Conservation (phyloP, 30 jellyfish, hydroid and myxozoan genomes). For the Hydractinia symbiolongicarpus region DNA sequence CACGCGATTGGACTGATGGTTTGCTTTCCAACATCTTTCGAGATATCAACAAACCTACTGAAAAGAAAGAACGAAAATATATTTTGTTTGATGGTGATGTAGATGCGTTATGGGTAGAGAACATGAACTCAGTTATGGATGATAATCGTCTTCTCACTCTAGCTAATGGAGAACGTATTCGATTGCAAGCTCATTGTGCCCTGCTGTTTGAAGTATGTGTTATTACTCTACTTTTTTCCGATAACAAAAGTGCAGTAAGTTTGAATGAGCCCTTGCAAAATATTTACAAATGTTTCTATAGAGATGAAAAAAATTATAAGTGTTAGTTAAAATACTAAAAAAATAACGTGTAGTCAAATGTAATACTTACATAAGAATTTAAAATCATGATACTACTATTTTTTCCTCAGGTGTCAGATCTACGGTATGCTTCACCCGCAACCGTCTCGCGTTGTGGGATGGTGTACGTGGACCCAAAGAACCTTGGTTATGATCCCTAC, state of each 20-base stretch:
- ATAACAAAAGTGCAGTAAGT: not conserved
- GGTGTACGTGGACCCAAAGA: constrained; percentile 99
- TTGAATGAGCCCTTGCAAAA: too few species aligned
- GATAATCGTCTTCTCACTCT: constrained; percentile 94
- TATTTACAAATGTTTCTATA: too few species aligned
- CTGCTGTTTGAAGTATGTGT: constrained; percentile 82
- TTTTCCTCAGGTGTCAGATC: constrained; percentile 79
- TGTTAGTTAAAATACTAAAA: too few species aligned
- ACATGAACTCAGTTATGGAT: constrained; percentile 99
- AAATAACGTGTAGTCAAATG: too few species aligned
- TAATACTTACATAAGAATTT: not conserved
- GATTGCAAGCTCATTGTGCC: constrained; percentile 96
- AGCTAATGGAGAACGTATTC: constrained; percentile 97
- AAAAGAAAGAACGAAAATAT: constrained; percentile 87
- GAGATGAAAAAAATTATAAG: too few species aligned
- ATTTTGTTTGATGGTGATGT: constrained; percentile 97
- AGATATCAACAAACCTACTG: constrained; percentile 96
- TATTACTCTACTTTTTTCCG: not conserved
- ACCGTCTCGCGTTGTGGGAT: constrained; percentile 98
- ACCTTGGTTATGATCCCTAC: constrained; percentile 92
- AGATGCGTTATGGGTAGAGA: constrained; percentile 99
- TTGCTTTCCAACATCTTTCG: constrained; percentile 94
- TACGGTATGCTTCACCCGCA: constrained; percentile 98
- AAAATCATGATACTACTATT: not conserved
- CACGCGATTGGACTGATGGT: constrained; percentile 99